These are phyloP conservation scores for Callitettix versicolor DNA, from an alignment of 1,140 invertebrate genomes.

Conservation along the genomic window DNA sequence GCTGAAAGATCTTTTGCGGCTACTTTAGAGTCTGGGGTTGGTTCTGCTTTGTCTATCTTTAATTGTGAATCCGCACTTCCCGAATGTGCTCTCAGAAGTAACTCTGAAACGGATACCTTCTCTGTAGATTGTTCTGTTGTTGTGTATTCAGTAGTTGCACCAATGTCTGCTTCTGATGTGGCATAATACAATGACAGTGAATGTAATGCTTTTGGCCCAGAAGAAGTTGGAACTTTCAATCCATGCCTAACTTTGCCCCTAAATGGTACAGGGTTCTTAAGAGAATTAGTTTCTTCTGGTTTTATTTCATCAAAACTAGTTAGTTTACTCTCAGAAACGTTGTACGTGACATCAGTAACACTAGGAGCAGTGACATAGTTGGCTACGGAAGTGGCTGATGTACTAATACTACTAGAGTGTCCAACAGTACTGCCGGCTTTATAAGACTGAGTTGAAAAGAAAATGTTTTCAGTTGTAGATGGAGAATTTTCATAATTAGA, in stretches of 20 bases:
- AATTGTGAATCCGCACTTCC: conserved; percentile 11
- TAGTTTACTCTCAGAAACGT: not conserved
- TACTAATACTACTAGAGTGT: too few relatives aligned
- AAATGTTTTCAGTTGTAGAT: too few relatives aligned
- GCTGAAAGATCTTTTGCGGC: conserved; percentile 18
- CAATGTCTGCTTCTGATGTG: conserved; percentile 33
- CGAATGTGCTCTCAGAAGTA: conserved; percentile 17
- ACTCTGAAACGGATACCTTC: conserved; percentile 13
- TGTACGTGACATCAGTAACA: too few relatives aligned
- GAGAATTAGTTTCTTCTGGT: conserved; percentile 1
- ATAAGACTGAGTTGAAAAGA: too few relatives aligned
- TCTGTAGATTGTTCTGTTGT: conserved; percentile 1
- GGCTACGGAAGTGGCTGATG: too few relatives aligned
- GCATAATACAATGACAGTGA: conserved; percentile 68
- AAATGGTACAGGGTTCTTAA: not conserved
- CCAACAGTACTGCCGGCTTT: too few relatives aligned
- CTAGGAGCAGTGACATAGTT: too few relatives aligned
- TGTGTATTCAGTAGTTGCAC: conserved; percentile 1
- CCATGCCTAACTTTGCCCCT: not conserved
- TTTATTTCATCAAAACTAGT: conserved; percentile 3
- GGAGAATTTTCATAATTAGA: too few relatives aligned
- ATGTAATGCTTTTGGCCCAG: conserved; percentile 61
- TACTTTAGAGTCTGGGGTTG: conserved; percentile 2
- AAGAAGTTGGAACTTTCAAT: conserved; percentile 33
- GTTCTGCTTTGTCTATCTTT: conserved; percentile 9